Evolutionary conservation across 2,113 vertebrate genomes (phyloP), one percentile per base, ranked within the genome.

Genomic region (Cinclus cinclus): DNA sequence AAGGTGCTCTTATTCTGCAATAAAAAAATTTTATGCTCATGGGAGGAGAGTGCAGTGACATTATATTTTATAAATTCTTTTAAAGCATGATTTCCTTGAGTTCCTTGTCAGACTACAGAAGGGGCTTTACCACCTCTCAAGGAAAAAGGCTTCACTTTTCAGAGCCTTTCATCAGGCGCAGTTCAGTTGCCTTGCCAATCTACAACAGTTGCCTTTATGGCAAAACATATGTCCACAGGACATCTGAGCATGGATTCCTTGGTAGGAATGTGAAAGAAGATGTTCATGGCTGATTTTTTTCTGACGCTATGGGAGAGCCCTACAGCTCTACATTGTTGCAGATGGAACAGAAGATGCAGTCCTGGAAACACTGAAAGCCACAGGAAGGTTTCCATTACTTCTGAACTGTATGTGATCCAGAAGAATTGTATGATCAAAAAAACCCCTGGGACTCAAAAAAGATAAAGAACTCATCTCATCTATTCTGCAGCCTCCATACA

Each of bases 381-480:
- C 44, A 47, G 52, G 53, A 85, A 73, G 18, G 19, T 81, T 94
- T 80, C 53, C 31, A 37, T 73, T 85, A n/a, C 19, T 87, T 75
- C 52, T 71, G 74, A 78, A 82, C 84, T 87, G 33, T 41, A 41
- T 59, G n/a, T 69, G 67, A 83, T 83, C 58, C 70, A 83, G 67
- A 89, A 86, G 58, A 87, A 87, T 53, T 65, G 7, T 28, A n/a
- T 53, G 71, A 78, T 73, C 25, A 82, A 42, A 81, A 76, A 89
- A 83, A 73, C 39, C 14, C 12, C 11, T 46, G 35, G 13, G 49
- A 37, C 49, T 92, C 46, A 58, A 85, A 79, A 67, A 85, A 87
- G 53, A 68, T 50, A 52, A 92, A 95, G 80, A 89, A 67, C 27
- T 87, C 33, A 64, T 33, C 50, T 95, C 47, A 81, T 87, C 58